Evolutionary conservation across 2,113 vertebrate species (phyloP).

Genomic region (Dicentrarchus labrax): DNA sequence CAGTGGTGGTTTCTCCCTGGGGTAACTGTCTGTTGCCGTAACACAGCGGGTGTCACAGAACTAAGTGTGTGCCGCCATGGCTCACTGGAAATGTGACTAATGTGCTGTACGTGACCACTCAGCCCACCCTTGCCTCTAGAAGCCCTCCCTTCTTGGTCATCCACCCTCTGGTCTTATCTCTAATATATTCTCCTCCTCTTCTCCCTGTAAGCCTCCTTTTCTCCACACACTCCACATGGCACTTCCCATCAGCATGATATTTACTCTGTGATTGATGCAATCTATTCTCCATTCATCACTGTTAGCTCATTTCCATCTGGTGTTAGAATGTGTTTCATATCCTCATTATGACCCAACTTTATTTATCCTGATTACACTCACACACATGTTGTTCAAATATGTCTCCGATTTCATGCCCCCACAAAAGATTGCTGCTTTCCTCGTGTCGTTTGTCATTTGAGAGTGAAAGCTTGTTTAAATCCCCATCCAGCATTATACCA

Average conservation of each 20-base stretch:
- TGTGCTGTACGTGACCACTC: slow-evolving; percentile 42
- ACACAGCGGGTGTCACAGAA: slow-evolving; percentile 44
- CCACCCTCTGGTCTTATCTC: slow-evolving; percentile 14
- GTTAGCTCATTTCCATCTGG: background rate
- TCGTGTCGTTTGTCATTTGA: background rate
- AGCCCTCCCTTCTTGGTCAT: background rate
- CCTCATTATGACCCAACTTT: background rate
- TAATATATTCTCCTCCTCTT: background rate
- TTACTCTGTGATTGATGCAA: background rate
- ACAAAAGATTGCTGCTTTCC: background rate
- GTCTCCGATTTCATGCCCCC: background rate
- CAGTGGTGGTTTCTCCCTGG: slow-evolving; percentile 24
- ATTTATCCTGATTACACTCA: background rate
- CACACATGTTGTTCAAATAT: background rate
- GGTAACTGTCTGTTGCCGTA: slow-evolving; percentile 42
- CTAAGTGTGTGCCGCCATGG: slow-evolving; percentile 54
- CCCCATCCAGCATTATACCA: background rate
- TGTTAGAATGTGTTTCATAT: background rate
- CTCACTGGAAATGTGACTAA: slow-evolving; percentile 67
- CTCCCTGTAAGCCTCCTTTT: background rate
- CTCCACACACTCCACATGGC: background rate
- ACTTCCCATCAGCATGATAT: background rate
- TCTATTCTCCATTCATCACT: background rate
- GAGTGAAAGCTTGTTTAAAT: background rate
- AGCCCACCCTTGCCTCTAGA: slow-evolving; percentile 27